phyloP scores from a whole-genome alignment of 2,113 vertebrate genomes.

The human region DNA sequence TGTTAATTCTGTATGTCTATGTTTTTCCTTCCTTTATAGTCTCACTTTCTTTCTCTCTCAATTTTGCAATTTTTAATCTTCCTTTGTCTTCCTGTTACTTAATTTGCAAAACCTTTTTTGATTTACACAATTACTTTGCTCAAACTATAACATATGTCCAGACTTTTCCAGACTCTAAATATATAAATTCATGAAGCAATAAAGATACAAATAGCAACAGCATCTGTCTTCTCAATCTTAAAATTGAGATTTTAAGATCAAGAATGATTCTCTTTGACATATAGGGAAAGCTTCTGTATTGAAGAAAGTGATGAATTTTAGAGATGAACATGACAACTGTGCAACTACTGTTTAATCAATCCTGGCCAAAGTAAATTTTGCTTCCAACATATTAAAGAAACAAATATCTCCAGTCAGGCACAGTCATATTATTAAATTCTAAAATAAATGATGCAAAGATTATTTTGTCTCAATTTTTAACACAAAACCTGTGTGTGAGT shows the following conservation, averaged over 20 bases:
- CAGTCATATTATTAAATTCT: background rate
- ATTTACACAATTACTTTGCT: background rate
- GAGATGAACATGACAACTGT: background rate
- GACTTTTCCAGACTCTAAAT: background rate
- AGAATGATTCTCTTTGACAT: background rate
- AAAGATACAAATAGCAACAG: background rate
- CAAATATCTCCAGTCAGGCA: background rate
- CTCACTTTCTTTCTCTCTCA: slow-evolving; percentile 29
- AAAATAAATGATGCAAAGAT: background rate
- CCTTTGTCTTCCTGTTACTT: slow-evolving; percentile 44
- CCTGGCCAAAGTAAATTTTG: background rate
- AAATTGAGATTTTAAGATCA: background rate
- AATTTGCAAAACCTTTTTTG: background rate
- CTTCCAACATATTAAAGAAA: background rate
- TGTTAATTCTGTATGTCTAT: slow-evolving; percentile 21
- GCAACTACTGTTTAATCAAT: background rate
- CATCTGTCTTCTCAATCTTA: background rate
- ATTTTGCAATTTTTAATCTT: slow-evolving; percentile 37
- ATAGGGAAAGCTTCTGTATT: background rate
- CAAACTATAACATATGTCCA: background rate
- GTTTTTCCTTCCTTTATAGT: slow-evolving; percentile 36
- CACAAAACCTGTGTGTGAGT: too few species aligned
- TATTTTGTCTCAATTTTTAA: background rate
- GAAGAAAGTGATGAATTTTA: background rate
- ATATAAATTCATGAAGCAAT: background rate